phyloP scores from a whole-genome alignment of 2,888 invertebrate genomes.

The Nemapogon koenigi region DNA sequence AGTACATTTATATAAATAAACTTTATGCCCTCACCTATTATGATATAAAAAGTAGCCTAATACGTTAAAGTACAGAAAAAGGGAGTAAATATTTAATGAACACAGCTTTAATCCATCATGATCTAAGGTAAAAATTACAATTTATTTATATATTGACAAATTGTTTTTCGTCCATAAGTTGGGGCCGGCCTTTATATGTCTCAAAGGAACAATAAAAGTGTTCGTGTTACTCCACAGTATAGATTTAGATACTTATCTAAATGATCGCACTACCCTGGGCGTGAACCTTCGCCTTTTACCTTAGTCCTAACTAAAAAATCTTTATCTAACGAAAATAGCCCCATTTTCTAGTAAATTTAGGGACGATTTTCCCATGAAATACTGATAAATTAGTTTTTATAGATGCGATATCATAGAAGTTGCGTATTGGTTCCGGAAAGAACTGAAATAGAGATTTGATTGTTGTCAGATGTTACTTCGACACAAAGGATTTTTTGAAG shows the following conservation, averaged over 20 bases:
- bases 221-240: conserved; percentile 49
- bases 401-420: conserved; percentile 11
- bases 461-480: conserved; percentile 16
- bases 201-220: conserved; percentile 31
- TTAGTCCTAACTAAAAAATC: conserved; percentile 10
- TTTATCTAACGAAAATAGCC: conserved; percentile 1
- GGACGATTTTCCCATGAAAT: not conserved
- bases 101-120: no score
- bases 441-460: conserved; percentile 16
- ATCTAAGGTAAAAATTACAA: no score
- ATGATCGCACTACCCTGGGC: conserved; percentile 36
- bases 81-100: no score
- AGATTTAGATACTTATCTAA: conserved; percentile 52
- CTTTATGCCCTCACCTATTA: no score
- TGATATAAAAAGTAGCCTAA: no score
- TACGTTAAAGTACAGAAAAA: no score
- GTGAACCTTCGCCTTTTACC: conserved; percentile 45
- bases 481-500: not conserved
- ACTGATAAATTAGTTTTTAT: conserved; percentile 1
- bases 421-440: conserved; percentile 21
- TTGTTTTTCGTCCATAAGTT: no score
- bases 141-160: no score
- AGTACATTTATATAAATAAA: no score
- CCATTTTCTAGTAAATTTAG: not conserved
- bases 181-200: conserved; percentile 40